Percentiles rank a stretch among this genome's conserved stretches.
phyloP scores from a whole-genome alignment of 2,113 vertebrate genomes.

The Cepphus grylle region DNA sequence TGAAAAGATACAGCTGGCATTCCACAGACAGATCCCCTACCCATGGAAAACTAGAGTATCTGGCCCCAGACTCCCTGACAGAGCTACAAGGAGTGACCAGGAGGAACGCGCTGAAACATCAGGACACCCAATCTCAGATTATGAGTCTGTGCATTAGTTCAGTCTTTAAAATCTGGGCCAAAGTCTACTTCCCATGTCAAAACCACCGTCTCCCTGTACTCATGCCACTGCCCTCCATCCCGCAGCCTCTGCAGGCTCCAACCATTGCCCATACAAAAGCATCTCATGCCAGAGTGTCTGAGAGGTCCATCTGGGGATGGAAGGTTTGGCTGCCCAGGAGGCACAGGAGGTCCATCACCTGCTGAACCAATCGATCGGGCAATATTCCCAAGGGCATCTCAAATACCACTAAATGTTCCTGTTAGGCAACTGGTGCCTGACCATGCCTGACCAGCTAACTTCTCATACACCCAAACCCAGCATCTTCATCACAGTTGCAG shows the following conservation, averaged over 20 bases:
- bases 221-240: background rate
- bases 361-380: background rate
- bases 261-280: background rate
- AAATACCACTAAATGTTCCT: background rate
- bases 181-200: background rate
- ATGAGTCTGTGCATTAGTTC: background rate
- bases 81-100: background rate
- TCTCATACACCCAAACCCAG: background rate
- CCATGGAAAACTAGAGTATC: background rate
- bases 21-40: background rate
- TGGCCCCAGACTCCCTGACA: background rate
- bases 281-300: background rate
- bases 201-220: background rate
- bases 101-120: background rate
- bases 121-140: background rate
- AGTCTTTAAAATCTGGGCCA: background rate
- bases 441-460: background rate
- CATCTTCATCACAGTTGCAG: background rate
- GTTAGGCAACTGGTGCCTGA: background rate
- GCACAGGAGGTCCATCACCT: background rate
- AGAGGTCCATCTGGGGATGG: background rate
- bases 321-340: background rate
- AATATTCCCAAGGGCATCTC: background rate
- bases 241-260: background rate
- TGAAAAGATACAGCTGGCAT: background rate